phyloP scores from a whole-genome alignment of 2,888 invertebrate species.

The Chydorus sphaericus region DNA sequence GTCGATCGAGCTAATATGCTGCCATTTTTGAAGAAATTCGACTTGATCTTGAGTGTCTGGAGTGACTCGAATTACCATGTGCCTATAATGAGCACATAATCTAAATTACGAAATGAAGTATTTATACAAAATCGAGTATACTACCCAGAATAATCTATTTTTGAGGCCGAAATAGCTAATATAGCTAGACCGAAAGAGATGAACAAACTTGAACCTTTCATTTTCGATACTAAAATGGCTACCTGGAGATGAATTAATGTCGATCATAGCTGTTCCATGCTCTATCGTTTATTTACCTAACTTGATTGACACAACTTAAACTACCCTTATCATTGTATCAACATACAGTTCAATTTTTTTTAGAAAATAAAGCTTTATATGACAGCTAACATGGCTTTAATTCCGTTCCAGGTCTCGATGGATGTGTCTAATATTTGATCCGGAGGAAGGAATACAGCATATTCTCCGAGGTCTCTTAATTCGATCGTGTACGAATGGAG shows the following conservation, averaged over 20 bases:
- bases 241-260: no score
- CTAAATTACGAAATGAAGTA: no score
- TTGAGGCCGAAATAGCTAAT: not conserved
- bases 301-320: no score
- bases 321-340: no score
- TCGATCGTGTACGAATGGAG: constrained; percentile 12
- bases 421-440: constrained; percentile 39
- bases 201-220: no score
- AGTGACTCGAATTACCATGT: constrained; percentile 36
- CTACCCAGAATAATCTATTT: not conserved
- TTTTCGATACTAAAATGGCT: no score
- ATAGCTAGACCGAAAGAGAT: no score
- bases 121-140: no score
- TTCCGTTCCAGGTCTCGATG: constrained; percentile 55
- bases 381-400: constrained; percentile 29
- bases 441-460: constrained; percentile 11
- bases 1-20: not conserved
- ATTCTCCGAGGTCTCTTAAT: constrained; percentile 10
- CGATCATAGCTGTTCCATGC: no score
- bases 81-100: no score
- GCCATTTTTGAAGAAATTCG: not conserved
- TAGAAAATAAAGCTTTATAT: not conserved
- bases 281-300: no score
- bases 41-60: not conserved
- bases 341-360: not conserved